These are phyloP conservation scores for Thamnophis elegans DNA, from an alignment of 2,797 vertebrate species.

Conservation along the genomic window DNA sequence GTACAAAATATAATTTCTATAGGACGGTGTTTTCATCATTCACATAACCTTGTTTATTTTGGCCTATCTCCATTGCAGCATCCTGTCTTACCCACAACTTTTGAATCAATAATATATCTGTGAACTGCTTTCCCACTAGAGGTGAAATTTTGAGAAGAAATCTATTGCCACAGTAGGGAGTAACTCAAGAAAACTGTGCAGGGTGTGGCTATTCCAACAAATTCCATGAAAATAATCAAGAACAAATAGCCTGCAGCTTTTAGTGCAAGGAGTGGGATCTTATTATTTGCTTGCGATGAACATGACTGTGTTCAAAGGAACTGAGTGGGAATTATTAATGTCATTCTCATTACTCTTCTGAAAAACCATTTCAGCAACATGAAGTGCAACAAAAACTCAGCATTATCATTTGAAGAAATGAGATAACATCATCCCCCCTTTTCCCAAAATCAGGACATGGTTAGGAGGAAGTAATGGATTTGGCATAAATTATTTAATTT, in stretches of 20 bases:
- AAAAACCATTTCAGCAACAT: constrained; percentile 1
- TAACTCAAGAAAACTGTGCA: constrained; percentile 1
- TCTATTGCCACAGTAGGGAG: background rate
- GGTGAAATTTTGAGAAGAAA: constrained; percentile 20
- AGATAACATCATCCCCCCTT: background rate
- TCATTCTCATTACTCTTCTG: background rate
- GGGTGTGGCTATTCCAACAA: background rate
- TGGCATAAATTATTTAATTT: background rate
- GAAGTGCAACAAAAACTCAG: background rate
- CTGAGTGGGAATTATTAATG: background rate
- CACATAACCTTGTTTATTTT: constrained; percentile 9
- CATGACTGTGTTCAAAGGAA: constrained; percentile 18
- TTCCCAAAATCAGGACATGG: background rate
- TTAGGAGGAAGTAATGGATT: background rate
- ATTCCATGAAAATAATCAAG: constrained; percentile 24
- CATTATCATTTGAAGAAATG: constrained; percentile 3
- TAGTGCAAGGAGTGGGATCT: background rate
- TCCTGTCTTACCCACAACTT: background rate
- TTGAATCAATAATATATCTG: constrained; percentile 13
- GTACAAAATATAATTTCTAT: constrained; percentile 13
- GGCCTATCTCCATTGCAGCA: constrained; percentile 12
- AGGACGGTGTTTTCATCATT: constrained; percentile 31
- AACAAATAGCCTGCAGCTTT: constrained; percentile 1
- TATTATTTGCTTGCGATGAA: constrained; percentile 19
- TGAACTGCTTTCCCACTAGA: background rate